Evolutionary conservation across 2,113 vertebrate genomes (phyloP), one percentile per base, ranked within the genome.

Genomic region (Riparia riparia): DNA sequence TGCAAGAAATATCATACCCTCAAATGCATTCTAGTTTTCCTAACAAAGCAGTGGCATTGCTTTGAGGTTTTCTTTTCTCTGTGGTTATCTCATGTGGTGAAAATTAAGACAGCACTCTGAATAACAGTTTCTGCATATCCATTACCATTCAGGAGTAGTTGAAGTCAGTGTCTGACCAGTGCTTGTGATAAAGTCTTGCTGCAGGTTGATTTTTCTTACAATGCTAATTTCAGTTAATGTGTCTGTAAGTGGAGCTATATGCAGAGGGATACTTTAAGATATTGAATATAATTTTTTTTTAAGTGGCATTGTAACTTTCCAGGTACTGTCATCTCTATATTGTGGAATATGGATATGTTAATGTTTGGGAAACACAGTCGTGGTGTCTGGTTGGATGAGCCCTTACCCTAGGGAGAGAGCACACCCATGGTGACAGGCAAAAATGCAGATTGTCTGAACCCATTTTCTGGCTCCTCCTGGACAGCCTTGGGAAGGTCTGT

Each of bases 381-480:
- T 14, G 19, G 26, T 69, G 20, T 28, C 29, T 82, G 3, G 3
- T 10, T 58, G 42, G 13, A 41, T 79, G 25, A 19, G 1, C 37
- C 64, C 61, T 53, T 74, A 39, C 5, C 5, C 3, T 14, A 39
- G 32, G 44, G 28, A 86, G 28, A 34, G 6, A 34, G 28, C 17
- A 26, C 7, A 25, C 9, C 0, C 2, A 6, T 17, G 26, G 39
- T 4, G 6, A 56, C 6, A n/a, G 20, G 29, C 29, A 41, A 44
- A 69, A 72, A 49, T 54, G 24, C 17, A 61, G 45, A 19, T 54
- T 16, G 16, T 37, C 31, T 82, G 28, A 53, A 49, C 10, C 7
- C 2, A 7, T 85, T 69, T 91, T 65, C 54, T 80, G 84, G 18
- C 37, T 82, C 14, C 15, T 91, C 7, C 29, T 71, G 22, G 15